Evolutionary conservation across 2,888 invertebrate species (phyloP), one percentile per base, ranked within the genome.

Genomic region (Rhagophthalmus giganteus): DNA sequence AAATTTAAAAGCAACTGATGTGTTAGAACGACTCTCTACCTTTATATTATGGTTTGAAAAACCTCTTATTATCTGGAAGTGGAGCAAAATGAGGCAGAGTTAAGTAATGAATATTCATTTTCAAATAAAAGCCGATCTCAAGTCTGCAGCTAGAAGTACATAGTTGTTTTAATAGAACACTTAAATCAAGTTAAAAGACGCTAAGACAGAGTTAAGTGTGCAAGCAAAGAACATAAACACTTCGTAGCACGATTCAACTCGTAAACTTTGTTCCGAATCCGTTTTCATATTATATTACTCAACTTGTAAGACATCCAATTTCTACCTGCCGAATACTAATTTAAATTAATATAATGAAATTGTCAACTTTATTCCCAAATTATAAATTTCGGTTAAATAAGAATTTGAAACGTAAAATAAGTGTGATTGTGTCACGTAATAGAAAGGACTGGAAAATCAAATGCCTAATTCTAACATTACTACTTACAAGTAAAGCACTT

Each of bases 161-260:
- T 65, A 62, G 66, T 61, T 67, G 67, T 68, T 69, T 69, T 71
- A 71, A 71, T 70, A 67, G 69, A 68, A 69, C 65, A 67, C 68
- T 70, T 69, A 71, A 71, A 71, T 70, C 70, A 68, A 67, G 66
- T 70, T 68, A 69, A 64, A 65, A 62, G 69, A 39, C 46, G 47
- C 37, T 41, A 52, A 46, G 46, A 37, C 52, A 61, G 63, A 67
- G 61, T 63, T 63, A 57, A 57, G 60, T 58, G 62, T 58, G 48
- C 41, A 37, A 35, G 51, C 40, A 51, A 40, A 47, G 47, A 52
- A 47, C 45, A 52, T 46, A 47, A 54, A 48, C 48, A 48, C 39
- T 48, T 39, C 40, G 42, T 38, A 39, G 47, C 33, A 28, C 28
- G 48, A 54, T 54, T 33, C 30, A 42, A 37, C 48, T 47, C 42